Evolutionary conservation across 2,113 vertebrate genomes (phyloP), one percentile per base, ranked within the genome.

Genomic region (Gavia stellata): DNA sequence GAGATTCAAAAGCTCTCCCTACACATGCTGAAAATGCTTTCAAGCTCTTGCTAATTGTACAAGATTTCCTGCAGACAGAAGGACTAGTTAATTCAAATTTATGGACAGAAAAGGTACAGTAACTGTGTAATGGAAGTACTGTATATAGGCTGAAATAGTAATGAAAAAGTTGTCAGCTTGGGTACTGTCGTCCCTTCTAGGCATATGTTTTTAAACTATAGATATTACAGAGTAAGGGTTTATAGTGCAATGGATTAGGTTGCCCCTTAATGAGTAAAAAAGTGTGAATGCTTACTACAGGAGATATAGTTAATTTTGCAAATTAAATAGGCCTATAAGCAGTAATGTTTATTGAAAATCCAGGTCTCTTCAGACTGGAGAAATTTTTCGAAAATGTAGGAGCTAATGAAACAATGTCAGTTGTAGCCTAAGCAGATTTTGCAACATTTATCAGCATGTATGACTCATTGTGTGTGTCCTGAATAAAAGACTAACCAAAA

Each of bases 41-140:
- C 87, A 98, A 98, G 33, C 97, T 99, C 80, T 97, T 99, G n/a
- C 97, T 99, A 84, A 97, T 99, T 90, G 98, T 99, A 44, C 99
- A 99, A 93, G 99, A 99, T 97, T 99, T 99, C 88, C 98, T 99
- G 47, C 99, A 99, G 94, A 98, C 99, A 9, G 99, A 99, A 97
- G 99, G 99, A 63, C 96, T 99, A 85, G 97, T 99, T 83, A 99
- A 98, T 92, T 98, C 99, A 33, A 97, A 96, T 17, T 96, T 99
- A 89, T 99, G 99, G 99, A 99, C 99, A 24, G 99, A 99, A 96
- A 99, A 99, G 98, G 99, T 99, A 86, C 26, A 38, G 81, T 97
- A 92, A 81, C 42, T 90, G 26, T 24, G 6, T 53, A 80, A 88
- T 82, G 68, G 52, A 86, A 94, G 23, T 65, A 59, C 26, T 77